Conservation (phyloP, 1,140 invertebrate genomes). For the Gyrodactylus bullatarudis region DNA sequence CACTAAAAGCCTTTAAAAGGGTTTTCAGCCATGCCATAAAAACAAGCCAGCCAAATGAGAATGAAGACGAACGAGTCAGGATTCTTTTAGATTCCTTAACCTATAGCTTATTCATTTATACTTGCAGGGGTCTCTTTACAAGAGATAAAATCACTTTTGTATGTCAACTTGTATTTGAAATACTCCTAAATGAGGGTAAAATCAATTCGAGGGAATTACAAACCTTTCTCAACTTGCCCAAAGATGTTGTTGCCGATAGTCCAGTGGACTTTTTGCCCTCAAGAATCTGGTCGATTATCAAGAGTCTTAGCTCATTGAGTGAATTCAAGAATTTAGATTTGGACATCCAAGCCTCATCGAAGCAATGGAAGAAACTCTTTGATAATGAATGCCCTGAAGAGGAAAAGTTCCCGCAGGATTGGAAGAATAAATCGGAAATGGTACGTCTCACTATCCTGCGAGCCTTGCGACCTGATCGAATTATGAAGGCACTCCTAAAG, state of each 20-base stretch:
- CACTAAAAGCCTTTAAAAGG: slow-evolving; percentile 63
- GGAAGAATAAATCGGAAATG: slow-evolving; percentile 70
- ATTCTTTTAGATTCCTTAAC: slow-evolving; percentile 77
- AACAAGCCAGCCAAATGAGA: slow-evolving; percentile 41
- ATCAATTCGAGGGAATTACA: slow-evolving; percentile 48
- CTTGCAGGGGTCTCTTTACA: slow-evolving; percentile 62
- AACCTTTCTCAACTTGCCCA: slow-evolving; percentile 62
- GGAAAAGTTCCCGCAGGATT: slow-evolving; percentile 64
- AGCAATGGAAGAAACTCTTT: slow-evolving; percentile 74
- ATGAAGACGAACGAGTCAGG: slow-evolving; percentile 38
- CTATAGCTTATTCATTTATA: slow-evolving; percentile 69
- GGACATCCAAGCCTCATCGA: slow-evolving; percentile 68
- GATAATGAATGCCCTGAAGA: slow-evolving; percentile 69
- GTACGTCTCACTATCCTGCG: slow-evolving; percentile 69
- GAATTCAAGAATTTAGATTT: slow-evolving; percentile 69
- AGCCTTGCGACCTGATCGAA: slow-evolving; percentile 59
- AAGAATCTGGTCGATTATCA: slow-evolving; percentile 63
- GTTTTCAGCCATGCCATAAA: slow-evolving; percentile 82
- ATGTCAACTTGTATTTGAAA: slow-evolving; percentile 72
- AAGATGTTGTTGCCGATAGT: slow-evolving; percentile 43
- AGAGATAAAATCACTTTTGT: slow-evolving; percentile 80
- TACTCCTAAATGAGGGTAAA: slow-evolving; percentile 46
- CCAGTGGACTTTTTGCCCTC: slow-evolving; percentile 74
- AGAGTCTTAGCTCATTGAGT: slow-evolving; percentile 37
- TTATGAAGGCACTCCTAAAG: slow-evolving; percentile 41